Percentiles rank a stretch among this genome's conserved stretches.
Evolutionary conservation across 1,140 invertebrate genomes (phyloP).

Genomic region (Drosophila bocki): DNA sequence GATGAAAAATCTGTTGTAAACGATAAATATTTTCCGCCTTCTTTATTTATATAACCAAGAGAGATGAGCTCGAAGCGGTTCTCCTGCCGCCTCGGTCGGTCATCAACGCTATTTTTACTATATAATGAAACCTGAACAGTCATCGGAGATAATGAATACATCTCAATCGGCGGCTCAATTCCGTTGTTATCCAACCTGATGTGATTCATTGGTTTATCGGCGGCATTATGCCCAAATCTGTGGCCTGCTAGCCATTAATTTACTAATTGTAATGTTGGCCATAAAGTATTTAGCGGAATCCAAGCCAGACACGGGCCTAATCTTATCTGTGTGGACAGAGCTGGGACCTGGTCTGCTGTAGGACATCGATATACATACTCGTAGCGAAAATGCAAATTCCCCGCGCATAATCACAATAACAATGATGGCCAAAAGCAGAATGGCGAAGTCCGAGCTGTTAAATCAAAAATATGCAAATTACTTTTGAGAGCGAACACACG

Average conservation of each 20-base stretch:
- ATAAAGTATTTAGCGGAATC: slow-evolving; percentile 54
- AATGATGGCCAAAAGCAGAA: slow-evolving; percentile 57
- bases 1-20: slow-evolving; percentile 36
- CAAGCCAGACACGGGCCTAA: slow-evolving; percentile 18
- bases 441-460: slow-evolving; percentile 72
- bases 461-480: slow-evolving; percentile 83
- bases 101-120: slow-evolving; percentile 43
- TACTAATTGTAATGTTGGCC: slow-evolving; percentile 63
- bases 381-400: slow-evolving; percentile 66
- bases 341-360: slow-evolving; percentile 39
- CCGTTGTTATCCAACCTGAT: slow-evolving; percentile 42
- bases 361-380: slow-evolving; percentile 44
- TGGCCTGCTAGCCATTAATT: slow-evolving; percentile 44
- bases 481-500: slow-evolving; percentile 50
- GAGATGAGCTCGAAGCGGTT: slow-evolving; percentile 3
- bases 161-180: slow-evolving; percentile 27
- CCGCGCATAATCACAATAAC: slow-evolving; percentile 72
- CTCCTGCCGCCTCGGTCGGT: slow-evolving; percentile 17
- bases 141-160: slow-evolving; percentile 74
- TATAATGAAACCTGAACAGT: slow-evolving; percentile 65
- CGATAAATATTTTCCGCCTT: slow-evolving; percentile 51
- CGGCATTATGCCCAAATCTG: slow-evolving; percentile 57
- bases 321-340: slow-evolving; percentile 55
- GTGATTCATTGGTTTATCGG: slow-evolving; percentile 61
- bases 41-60: slow-evolving; percentile 31